Evolutionary conservation across 2,113 vertebrate species (phyloP), one percentile per base, ranked within the genome.

Genomic region (Turnix velox): DNA sequence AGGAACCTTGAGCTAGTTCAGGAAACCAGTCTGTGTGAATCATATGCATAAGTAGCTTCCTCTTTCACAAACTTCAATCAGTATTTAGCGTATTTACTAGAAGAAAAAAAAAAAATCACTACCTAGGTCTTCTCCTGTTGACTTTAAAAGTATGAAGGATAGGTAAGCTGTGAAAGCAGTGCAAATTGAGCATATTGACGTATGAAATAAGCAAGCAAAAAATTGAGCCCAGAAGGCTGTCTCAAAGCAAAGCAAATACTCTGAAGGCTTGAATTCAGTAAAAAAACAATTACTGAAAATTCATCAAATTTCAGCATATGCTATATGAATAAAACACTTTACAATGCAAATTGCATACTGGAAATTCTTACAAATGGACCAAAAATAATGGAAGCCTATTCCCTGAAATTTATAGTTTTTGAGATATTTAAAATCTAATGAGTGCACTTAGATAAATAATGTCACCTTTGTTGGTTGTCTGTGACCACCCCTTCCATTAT

Each of bases 221-320:
- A 59, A 28, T 0, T 72, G 4, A 69, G 24, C 43, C 12, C 18
- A n/a, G 61, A 31, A 81, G 92, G n/a, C 1, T 75, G 39, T 75
- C 48, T 46, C 52, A 82, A 52, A 82, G 57, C 35, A 94, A 81
- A 84, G 11, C 2, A 90, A 85, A 75, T 63, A 67, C 24, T 51
- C 35, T 30, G 24, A 91, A 84, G 55, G 18, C 30, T 11, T 75
- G 31, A 90, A 75, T 89, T 91, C 11, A 42, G 66, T 77, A 72
- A 30, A 61, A 40, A 45, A 46, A 62, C 25, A 27, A 5, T 33
- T 75, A 17, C 39, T 72, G 71, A 72, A 75, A 92, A 87, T 79
- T 78, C 90, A 37, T 45, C 9, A 65, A 37, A 90, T 72, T 93
- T 68, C 40, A 87, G 52, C 5, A 87, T 86, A 86, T 65, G 42